Conservation (phyloP, 2,888 invertebrate species). For the Heteromyza rotundicornis region DNA sequence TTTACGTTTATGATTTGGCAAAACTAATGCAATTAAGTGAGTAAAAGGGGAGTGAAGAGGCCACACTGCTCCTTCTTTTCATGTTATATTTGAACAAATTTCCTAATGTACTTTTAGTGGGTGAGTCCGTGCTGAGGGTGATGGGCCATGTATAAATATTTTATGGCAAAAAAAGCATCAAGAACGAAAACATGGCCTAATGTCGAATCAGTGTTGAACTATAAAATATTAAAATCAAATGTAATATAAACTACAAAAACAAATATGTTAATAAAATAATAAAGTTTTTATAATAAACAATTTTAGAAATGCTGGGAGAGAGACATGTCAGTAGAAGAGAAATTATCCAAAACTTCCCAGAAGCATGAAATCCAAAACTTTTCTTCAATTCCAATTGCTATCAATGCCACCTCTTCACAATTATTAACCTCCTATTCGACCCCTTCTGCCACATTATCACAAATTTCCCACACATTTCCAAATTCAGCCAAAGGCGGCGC, state of each 20-base stretch:
- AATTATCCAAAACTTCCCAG: not conserved
- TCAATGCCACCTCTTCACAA: not conserved
- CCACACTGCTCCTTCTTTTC: no score
- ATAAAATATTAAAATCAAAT: no score
- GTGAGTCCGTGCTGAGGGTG: not conserved
- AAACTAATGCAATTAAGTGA: constrained; percentile 2
- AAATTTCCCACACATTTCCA: not conserved
- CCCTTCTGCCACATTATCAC: not conserved
- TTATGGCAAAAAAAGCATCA: not conserved
- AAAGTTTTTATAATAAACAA: not conserved
- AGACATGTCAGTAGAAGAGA: no score
- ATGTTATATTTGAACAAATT: not conserved
- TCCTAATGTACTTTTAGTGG: not conserved
- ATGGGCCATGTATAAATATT: not conserved
- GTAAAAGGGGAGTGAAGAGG: not conserved
- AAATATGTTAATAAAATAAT: not conserved
- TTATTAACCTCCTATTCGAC: not conserved
- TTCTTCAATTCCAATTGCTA: not conserved
- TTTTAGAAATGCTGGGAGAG: no score
- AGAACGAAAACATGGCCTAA: no score
- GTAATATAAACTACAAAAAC: no score
- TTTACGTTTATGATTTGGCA: not conserved
- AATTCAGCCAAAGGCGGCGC: not conserved
- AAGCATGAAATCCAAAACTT: not conserved
- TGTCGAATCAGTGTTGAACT: no score